These are phyloP conservation scores for Ophthalmolycus amberensis DNA, from an alignment of 2,113 vertebrate genomes.

Conservation along the genomic window DNA sequence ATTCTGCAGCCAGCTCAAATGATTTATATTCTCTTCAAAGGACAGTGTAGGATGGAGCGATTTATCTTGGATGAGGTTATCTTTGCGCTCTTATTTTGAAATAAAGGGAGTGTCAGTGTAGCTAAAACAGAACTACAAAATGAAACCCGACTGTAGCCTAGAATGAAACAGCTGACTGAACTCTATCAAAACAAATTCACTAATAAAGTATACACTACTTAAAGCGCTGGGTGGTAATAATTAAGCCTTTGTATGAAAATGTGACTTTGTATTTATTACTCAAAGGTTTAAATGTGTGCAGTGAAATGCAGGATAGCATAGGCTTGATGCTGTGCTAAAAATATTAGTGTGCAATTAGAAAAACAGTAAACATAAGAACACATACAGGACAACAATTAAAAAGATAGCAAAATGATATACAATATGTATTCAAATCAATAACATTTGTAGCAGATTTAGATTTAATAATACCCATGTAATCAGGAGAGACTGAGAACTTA, in stretches of 20 bases:
- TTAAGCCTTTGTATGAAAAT: neutral
- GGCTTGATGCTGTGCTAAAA: neutral
- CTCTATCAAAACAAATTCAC: neutral
- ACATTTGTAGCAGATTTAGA: no score
- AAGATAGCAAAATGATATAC: no score
- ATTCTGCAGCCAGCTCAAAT: neutral
- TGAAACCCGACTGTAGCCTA: neutral
- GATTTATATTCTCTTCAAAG: conserved; percentile 1
- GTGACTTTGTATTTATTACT: neutral
- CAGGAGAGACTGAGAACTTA: neutral
- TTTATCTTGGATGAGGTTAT: neutral
- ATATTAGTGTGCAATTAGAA: no score
- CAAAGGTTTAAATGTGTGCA: neutral
- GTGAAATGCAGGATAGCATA: neutral
- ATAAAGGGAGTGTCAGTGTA: neutral
- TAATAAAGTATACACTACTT: neutral
- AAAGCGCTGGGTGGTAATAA: neutral
- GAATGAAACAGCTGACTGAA: neutral
- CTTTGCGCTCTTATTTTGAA: neutral
- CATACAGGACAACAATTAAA: neutral
- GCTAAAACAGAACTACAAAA: neutral
- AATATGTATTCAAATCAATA: no score
- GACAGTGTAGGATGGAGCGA: neutral
- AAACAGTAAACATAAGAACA: no score
- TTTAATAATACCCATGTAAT: neutral